A percentile compares a stretch with the other conserved stretches of the same genome.
Evolutionary conservation across 2,113 vertebrate species (phyloP).

Genomic region (Phaethon lepturus): DNA sequence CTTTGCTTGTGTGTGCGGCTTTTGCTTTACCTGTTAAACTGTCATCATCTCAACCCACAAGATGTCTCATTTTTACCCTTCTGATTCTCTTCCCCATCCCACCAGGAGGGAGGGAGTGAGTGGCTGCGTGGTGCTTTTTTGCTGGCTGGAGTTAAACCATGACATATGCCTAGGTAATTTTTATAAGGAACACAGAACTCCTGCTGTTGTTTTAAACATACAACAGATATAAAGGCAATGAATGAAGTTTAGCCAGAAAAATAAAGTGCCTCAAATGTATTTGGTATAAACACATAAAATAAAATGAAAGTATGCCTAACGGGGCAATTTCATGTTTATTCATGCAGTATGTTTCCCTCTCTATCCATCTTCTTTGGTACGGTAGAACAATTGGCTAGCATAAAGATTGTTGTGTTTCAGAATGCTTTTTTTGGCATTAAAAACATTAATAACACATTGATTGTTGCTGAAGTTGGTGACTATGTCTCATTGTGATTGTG

Average conservation of each 20-base stretch:
- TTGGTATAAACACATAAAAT: not conserved
- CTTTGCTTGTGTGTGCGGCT: too few species aligned
- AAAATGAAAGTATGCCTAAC: not conserved
- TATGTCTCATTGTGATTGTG: not conserved
- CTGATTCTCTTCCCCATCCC: too few species aligned
- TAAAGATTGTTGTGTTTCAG: not conserved
- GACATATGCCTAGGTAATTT: not conserved
- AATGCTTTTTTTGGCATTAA: not conserved
- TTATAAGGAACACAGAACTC: not conserved
- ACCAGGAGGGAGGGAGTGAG: too few species aligned
- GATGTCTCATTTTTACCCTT: too few species aligned
- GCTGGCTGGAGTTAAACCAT: too few species aligned
- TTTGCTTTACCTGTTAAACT: too few species aligned
- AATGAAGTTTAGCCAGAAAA: not conserved
- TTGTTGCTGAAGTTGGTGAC: not conserved
- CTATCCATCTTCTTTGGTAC: not conserved
- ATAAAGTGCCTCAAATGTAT: not conserved
- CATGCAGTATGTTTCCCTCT: not conserved
- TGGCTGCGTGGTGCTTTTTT: too few species aligned
- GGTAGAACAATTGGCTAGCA: not conserved
- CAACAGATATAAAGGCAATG: not conserved
- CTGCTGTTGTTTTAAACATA: not conserved
- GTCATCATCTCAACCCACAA: too few species aligned
- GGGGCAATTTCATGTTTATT: not conserved
- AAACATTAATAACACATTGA: fast-evolving